Evolutionary conservation across 2,113 vertebrate species (phyloP).

Genomic region (Speoplatyrhinus poulsoni): DNA sequence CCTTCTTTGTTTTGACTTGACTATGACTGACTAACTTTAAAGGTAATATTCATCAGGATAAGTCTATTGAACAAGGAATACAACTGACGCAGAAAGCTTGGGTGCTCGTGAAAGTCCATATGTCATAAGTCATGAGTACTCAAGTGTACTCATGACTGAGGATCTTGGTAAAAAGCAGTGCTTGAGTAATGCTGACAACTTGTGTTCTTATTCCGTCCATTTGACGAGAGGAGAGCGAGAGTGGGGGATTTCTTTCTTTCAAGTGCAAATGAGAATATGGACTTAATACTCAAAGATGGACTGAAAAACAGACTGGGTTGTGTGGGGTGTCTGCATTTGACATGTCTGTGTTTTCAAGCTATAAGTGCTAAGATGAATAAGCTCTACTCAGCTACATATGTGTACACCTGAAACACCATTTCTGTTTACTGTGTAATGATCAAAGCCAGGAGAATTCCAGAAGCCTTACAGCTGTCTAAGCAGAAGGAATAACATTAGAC

Average conservation of each 20-base stretch:
- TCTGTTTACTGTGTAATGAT: constrained; percentile 30
- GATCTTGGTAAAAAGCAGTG: constrained; percentile 18
- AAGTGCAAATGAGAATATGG: constrained; percentile 67
- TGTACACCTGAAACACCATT: constrained; percentile 25
- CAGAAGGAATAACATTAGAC: not conserved
- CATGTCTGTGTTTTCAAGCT: constrained; percentile 28
- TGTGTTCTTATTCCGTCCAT: constrained; percentile 46
- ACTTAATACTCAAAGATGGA: constrained; percentile 56
- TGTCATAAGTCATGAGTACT: constrained; percentile 10
- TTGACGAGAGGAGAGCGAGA: constrained; percentile 32
- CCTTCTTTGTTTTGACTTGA: not conserved
- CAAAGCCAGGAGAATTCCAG: constrained; percentile 36
- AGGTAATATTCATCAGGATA: too few relatives aligned
- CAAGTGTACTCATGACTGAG: constrained; percentile 27
- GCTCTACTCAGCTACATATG: not conserved
- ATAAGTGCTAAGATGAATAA: constrained; percentile 20
- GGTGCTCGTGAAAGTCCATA: constrained; percentile 17
- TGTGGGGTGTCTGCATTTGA: constrained; percentile 31
- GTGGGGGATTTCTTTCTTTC: constrained; percentile 57
- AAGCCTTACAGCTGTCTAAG: constrained; percentile 6
- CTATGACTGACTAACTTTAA: not conserved
- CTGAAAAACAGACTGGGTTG: constrained; percentile 33
- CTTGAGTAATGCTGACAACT: constrained; percentile 49
- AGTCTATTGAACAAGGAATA: constrained; percentile 5
- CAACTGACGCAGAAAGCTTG: constrained; percentile 21